These are phyloP conservation scores for Drosophila mojavensis DNA, from an alignment of 1,140 invertebrate genomes.

Conservation along the genomic window DNA sequence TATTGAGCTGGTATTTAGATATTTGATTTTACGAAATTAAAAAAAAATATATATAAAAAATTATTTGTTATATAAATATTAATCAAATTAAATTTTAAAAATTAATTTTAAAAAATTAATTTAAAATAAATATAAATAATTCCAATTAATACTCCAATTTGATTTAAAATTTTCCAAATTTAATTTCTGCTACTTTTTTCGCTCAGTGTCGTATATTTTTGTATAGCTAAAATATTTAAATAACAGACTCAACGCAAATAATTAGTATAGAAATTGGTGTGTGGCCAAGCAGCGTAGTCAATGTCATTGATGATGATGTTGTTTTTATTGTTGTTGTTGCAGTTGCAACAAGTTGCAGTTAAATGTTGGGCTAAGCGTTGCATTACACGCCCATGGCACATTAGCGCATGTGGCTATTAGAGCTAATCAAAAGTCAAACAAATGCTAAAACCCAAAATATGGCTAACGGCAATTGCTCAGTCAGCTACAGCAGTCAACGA, in stretches of 20 bases:
- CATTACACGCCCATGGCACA: slow-evolving; percentile 17
- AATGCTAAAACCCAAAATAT: slow-evolving; percentile 60
- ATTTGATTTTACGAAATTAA: too few species aligned
- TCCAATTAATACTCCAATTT: too few species aligned
- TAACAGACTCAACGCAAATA: slow-evolving; percentile 63
- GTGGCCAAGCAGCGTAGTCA: slow-evolving; percentile 39
- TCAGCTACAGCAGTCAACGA: slow-evolving; percentile 14
- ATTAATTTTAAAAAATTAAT: too few species aligned
- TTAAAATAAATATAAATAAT: too few species aligned
- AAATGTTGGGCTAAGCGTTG: slow-evolving; percentile 21
- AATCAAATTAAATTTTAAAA: too few species aligned
- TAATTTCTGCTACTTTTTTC: neutral
- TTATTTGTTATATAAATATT: too few species aligned
- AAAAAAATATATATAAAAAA: too few species aligned
- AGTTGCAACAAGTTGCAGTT: slow-evolving; percentile 73
- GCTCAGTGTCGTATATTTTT: slow-evolving; percentile 53
- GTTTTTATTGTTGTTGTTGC: slow-evolving; percentile 30
- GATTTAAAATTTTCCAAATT: too few species aligned
- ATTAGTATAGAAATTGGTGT: slow-evolving; percentile 80
- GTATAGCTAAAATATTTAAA: slow-evolving; percentile 69
- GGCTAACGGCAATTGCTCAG: slow-evolving; percentile 40
- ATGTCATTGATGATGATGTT: neutral
- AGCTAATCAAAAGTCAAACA: slow-evolving; percentile 80
- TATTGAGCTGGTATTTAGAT: too few species aligned
- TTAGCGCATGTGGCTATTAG: slow-evolving; percentile 64